phyloP scores from a whole-genome alignment of 2,888 invertebrate genomes.

The Alloscopus bannaensis region DNA sequence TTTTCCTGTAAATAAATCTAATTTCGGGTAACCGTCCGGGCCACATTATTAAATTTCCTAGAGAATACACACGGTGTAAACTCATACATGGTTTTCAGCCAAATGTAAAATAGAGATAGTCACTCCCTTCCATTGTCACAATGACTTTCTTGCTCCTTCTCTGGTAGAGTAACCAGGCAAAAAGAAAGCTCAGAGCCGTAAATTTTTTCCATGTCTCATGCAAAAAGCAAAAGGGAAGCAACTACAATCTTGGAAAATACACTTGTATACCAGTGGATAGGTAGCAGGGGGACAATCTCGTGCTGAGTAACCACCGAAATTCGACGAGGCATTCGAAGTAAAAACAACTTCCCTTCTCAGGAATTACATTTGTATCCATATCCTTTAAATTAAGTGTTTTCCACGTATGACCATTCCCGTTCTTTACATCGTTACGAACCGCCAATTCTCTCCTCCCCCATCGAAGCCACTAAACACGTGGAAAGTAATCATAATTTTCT shows the following conservation, averaged over 20 bases:
- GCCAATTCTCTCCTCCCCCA: not conserved
- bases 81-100: no score
- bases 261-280: no score
- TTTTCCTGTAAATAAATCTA: conserved; percentile 26
- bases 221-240: not conserved
- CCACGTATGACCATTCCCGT: no score
- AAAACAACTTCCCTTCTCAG: no score
- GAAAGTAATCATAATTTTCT: conserved; percentile 43
- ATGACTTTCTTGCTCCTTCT: not conserved
- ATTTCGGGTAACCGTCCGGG: conserved; percentile 20
- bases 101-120: conserved; percentile 13
- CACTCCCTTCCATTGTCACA: not conserved
- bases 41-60: conserved; percentile 28
- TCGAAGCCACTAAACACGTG: conserved; percentile 11
- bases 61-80: not conserved
- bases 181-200: not conserved
- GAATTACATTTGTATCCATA: no score
- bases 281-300: no score
- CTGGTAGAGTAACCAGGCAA: not conserved
- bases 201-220: not conserved
- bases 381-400: no score
- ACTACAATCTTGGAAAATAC: no score
- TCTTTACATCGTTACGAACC: no score
- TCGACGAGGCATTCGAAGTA: no score
- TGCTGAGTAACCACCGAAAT: no score